Evolutionary conservation across 1,140 invertebrate genomes (phyloP), one percentile per base, ranked within the genome.

Genomic region (Conus ventricosus): DNA sequence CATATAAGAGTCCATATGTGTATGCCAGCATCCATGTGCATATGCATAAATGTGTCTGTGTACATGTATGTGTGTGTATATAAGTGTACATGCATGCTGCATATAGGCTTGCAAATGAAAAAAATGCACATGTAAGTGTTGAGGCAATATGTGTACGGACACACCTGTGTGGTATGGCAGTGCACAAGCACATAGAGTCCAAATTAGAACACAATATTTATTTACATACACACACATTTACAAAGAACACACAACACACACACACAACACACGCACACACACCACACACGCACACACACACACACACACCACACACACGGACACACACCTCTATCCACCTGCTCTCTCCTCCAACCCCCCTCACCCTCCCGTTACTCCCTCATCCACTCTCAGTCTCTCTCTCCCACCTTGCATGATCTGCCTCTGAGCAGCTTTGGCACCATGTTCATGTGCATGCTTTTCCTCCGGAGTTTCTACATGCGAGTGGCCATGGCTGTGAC

Each of bases 381-480:
- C 39, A 39, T 39, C 39, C 25, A 20, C 71, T 20, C n/a, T 23
- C 20, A 76, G 23, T 51, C 25, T 25, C 17, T 53, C 17, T 23
- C 11, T 71, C 90, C 88, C 90, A 95, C 95, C 95, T 90, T 96
- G 94, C 95, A 96, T 95, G 63, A 96, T 96, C 89, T 96, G 95
- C 88, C 92, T 94, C 86, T 94, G 93, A 53, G 94, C 90, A 39
- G 90, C 90, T 88, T 91, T 88, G 84, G 89, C 96, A 96, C 95
- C 95, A 94, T 55, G 93, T 91, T 95, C 94, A 90, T 97, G 96
- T 75, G 95, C 95, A 91, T 96, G 96, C 91, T 96, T 93, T 90
- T 97, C 96, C 78, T 95, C 95, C 90, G 95, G 96, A 87, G 67
- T 25, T n/a, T 78, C 57, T 25, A 10, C 23, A 23, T 86, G 85